Evolutionary conservation across 2,113 vertebrate genomes (phyloP).

Genomic region (Probosciger aterrimus): DNA sequence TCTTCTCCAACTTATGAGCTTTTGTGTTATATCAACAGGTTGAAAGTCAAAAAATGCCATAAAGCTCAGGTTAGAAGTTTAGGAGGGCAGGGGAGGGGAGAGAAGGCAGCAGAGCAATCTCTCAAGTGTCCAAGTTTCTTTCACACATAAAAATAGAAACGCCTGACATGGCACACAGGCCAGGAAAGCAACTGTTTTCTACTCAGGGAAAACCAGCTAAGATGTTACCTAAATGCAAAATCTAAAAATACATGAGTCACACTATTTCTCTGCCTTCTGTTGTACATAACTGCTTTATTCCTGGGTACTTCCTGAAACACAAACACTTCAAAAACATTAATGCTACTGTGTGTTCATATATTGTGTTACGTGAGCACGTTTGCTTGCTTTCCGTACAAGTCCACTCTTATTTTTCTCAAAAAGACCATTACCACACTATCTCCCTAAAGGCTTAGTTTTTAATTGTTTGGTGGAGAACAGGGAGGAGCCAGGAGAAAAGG

Average conservation of each 20-base stretch:
- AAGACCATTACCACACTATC: rapidly evolving
- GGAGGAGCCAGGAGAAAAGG: not conserved
- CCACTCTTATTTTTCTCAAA: not conserved
- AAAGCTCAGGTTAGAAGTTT: not conserved
- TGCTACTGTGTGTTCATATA: not conserved
- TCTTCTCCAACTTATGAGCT: not conserved
- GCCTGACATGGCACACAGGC: not conserved
- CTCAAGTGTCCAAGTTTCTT: not conserved
- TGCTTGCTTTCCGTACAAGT: not conserved
- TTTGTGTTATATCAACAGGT: not conserved
- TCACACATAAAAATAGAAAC: not conserved
- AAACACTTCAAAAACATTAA: not conserved
- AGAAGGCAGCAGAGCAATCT: not conserved
- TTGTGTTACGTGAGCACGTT: not conserved
- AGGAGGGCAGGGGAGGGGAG: not conserved
- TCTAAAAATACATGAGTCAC: not conserved
- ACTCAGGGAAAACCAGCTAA: not conserved
- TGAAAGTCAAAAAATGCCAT: not conserved
- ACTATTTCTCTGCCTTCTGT: not conserved
- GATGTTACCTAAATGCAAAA: not conserved
- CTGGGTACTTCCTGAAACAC: not conserved
- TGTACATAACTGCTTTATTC: not conserved
- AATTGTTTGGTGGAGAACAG: not conserved
- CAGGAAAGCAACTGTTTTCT: not conserved
- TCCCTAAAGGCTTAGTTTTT: not conserved